Evolutionary conservation across 2,888 invertebrate genomes (phyloP).

Genomic region (Amphipoea oculea): DNA sequence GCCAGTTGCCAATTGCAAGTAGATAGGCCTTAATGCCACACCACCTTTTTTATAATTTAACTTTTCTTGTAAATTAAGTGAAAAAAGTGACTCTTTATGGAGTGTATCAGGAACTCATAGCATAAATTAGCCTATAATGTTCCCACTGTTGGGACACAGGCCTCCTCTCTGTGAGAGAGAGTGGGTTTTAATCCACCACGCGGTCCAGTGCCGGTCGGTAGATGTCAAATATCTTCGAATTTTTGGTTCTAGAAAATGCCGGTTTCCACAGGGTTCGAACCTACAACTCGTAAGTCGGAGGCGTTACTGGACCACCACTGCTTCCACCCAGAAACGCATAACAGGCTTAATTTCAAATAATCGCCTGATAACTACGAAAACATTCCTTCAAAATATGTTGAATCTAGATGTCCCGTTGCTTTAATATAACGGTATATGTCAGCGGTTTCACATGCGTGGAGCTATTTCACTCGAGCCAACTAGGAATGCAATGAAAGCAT

Average conservation of each 20-base stretch:
- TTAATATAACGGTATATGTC: constrained; percentile 21
- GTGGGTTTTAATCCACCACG: background rate
- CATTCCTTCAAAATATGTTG: constrained; percentile 6
- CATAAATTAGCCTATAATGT: background rate
- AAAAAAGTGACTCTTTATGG: background rate
- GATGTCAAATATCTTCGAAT: background rate
- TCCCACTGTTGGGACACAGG: background rate
- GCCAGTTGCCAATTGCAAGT: constrained; percentile 70
- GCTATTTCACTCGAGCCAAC: constrained; percentile 7
- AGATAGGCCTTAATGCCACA: constrained; percentile 62
- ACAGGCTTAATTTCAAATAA: background rate
- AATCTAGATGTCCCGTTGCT: constrained; percentile 24
- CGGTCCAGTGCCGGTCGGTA: background rate
- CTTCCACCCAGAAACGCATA: background rate
- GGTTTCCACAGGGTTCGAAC: background rate
- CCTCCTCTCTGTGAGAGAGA: no score
- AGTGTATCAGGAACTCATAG: background rate
- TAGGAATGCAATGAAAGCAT: constrained; percentile 6
- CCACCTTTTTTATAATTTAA: constrained; percentile 15
- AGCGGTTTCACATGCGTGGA: constrained; percentile 16
- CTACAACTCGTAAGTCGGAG: background rate
- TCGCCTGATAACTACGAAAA: background rate
- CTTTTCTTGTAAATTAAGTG: constrained; percentile 13
- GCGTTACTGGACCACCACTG: background rate
- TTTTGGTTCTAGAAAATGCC: background rate